Evolutionary conservation across 2,888 invertebrate species (phyloP), one percentile per base, ranked within the genome.

Genomic region (Mythimna lalbum): DNA sequence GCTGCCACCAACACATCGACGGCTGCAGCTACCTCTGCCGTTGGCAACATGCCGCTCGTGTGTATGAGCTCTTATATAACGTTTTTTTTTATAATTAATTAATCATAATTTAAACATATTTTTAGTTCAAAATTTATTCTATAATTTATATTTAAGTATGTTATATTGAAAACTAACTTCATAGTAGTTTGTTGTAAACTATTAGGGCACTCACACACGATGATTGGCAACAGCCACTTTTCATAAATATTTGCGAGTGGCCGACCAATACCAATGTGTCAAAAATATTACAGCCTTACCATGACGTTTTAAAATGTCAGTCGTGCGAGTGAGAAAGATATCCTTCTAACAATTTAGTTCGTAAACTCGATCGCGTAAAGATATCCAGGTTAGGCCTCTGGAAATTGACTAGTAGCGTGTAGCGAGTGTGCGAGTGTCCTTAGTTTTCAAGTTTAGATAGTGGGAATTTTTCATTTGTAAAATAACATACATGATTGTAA

Each of bases 391-490:
- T 27, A 3, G 27, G 4, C 27, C 27, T 27, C 27, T 19, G 5
- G 4, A 33, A 61, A 33, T 19, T 31, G 43, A 4, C 21, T 52
- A 23, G 14, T 23, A 14, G 52, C 23, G 23, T 23, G 21, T 27
- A 27, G 27, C 17, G 12, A 2, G 14, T 43, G 31, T 23, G 23
- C 4, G 6, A 12, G 9, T 23, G 1, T 3, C 33, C 43, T 55
- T 27, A 27, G 23, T 69, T 56, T 10, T 17, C 49, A 50, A 57
- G 23, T 43, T 27, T 21, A 57, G 33, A 57, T 57, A 50, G 10
- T n/a, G 56, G 39, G 12, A 71, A 27, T 71, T 39, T 57, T 72
- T 71, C 56, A 39, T 71, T 71, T 43, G 56, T 50, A 33, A 50
- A 33, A 33, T 33, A 49, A n/a, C n/a, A 36, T n/a, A 14, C 14